Evolutionary conservation across 1,140 invertebrate genomes (phyloP).

Genomic region (Zaprionus kolodkinae): DNA sequence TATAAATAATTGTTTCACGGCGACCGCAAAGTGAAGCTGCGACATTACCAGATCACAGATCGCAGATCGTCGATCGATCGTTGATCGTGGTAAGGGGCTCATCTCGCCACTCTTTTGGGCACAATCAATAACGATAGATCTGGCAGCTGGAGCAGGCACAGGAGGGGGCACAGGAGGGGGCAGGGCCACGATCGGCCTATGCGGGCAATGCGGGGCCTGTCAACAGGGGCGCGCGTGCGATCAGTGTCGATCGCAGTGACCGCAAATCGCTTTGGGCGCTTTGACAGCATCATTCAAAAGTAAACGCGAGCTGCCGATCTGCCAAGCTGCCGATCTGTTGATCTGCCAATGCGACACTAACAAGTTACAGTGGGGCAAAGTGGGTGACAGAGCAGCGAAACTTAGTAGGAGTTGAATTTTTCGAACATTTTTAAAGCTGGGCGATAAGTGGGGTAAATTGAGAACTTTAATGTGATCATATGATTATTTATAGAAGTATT

Average conservation of each 20-base stretch:
- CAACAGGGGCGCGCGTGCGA: constrained; percentile 57
- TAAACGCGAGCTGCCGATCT: constrained; percentile 56
- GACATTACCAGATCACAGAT: constrained; percentile 31
- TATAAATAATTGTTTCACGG: constrained; percentile 70
- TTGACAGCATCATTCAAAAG: constrained; percentile 81
- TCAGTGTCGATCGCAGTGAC: constrained; percentile 63
- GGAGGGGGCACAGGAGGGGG: background rate
- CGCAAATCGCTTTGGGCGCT: constrained; percentile 77
- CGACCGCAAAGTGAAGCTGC: constrained; percentile 53
- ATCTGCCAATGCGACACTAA: constrained; percentile 12
- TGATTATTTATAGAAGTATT: too few relatives aligned
- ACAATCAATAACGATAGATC: constrained; percentile 79
- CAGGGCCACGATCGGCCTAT: background rate
- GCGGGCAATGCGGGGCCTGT: constrained; percentile 15
- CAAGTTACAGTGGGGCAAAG: constrained; percentile 43
- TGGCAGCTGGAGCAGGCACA: constrained; percentile 12
- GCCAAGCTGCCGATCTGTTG: background rate
- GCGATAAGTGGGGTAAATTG: too few relatives aligned
- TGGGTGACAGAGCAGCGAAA: background rate
- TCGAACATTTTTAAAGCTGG: background rate
- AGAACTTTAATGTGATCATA: too few relatives aligned
- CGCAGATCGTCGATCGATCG: background rate
- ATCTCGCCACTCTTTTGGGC: constrained; percentile 65
- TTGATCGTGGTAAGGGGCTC: constrained; percentile 11
- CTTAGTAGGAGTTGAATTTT: too few relatives aligned